Percentiles rank a stretch among this genome's conserved stretches.
Conservation (phyloP, 2,888 invertebrate genomes). For the Bugula neritina region DNA sequence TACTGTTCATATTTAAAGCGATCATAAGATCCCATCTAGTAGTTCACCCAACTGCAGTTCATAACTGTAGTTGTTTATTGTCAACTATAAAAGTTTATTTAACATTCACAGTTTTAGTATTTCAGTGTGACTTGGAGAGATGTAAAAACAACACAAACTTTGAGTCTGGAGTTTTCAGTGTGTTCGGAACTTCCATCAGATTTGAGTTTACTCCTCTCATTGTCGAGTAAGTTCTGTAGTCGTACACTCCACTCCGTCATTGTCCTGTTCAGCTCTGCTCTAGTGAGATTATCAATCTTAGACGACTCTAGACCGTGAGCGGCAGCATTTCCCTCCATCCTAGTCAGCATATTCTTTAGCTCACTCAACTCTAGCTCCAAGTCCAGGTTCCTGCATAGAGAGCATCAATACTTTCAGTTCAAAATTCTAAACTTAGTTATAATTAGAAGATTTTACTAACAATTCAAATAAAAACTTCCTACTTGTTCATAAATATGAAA, state of each 20-base stretch:
- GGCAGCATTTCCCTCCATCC: slow-evolving; percentile 19
- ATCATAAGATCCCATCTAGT: no score
- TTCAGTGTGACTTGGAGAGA: no score
- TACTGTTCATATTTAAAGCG: no score
- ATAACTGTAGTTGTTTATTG: no score
- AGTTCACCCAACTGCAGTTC: no score
- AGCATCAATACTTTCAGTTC: no score
- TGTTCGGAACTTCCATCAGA: not conserved
- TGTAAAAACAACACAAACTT: not conserved
- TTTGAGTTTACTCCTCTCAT: slow-evolving; percentile 24
- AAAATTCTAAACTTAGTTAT: no score
- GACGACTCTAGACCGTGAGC: not conserved
- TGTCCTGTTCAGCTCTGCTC: slow-evolving; percentile 26
- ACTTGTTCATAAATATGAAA: no score
- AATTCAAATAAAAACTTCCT: no score
- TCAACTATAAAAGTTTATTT: no score
- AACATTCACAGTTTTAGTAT: no score
- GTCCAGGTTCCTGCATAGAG: slow-evolving; percentile 21
- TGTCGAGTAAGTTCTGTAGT: slow-evolving; percentile 17
- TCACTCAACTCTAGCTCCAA: slow-evolving; percentile 26
- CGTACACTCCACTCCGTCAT: slow-evolving; percentile 26
- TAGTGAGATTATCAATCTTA: slow-evolving; percentile 24
- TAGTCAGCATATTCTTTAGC: slow-evolving; percentile 9
- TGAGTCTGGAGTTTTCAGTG: not conserved
- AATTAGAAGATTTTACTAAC: no score